Conservation (phyloP, 2,797 vertebrate genomes). For the Paramormyrops hopkinsi region DNA sequence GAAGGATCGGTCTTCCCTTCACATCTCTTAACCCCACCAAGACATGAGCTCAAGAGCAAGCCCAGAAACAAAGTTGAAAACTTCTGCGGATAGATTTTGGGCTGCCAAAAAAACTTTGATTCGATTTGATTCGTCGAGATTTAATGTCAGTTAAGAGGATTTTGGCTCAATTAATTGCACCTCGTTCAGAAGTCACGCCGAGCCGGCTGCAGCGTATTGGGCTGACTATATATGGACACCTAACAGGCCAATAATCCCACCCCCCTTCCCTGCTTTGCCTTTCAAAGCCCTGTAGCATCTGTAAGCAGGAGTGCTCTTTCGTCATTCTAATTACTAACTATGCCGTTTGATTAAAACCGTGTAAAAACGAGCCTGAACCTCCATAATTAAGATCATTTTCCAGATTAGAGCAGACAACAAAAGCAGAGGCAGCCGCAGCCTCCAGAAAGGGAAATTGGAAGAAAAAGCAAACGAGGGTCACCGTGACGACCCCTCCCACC, state of each 20-base stretch:
- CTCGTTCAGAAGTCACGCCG: not conserved
- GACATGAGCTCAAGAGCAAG: not conserved
- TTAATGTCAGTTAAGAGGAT: conserved; percentile 14
- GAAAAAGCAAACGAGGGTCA: conserved; percentile 60
- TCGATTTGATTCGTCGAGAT: conserved; percentile 22
- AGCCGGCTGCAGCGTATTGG: not conserved
- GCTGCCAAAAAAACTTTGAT: conserved; percentile 18
- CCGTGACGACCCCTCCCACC: conserved; percentile 50
- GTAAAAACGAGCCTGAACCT: conserved; percentile 58
- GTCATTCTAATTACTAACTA: conserved; percentile 68
- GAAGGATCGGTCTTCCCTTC: not conserved
- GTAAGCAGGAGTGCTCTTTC: conserved; percentile 34
- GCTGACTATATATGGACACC: conserved; percentile 16
- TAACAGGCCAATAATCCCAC: not conserved
- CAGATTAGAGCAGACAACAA: conserved; percentile 72
- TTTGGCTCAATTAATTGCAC: conserved; percentile 20
- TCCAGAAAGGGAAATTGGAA: conserved; percentile 60
- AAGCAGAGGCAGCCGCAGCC: conserved; percentile 56
- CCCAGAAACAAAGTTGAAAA: conserved; percentile 21
- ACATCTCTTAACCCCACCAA: not conserved
- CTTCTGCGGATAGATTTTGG: conserved; percentile 9
- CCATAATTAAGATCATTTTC: conserved; percentile 76
- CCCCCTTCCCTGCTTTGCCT: conserved; percentile 12
- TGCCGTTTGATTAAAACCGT: conserved; percentile 61
- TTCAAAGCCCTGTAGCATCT: conserved; percentile 28